These are phyloP conservation scores for Acrobasis suavella DNA, from an alignment of 2,888 invertebrate species.

Conservation along the genomic window DNA sequence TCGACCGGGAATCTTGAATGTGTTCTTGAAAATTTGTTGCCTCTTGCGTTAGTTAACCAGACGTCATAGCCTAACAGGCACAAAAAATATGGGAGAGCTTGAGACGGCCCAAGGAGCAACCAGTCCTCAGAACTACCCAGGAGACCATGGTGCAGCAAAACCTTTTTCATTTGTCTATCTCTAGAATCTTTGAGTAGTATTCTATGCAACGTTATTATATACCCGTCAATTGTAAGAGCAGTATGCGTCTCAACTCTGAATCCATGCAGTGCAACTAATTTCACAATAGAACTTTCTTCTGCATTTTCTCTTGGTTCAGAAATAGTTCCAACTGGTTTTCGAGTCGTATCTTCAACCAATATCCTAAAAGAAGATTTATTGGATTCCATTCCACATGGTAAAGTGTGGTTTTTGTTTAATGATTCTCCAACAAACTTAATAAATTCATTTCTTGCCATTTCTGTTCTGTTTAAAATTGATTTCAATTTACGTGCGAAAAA, in stretches of 20 bases:
- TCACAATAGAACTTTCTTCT: background rate
- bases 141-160: constrained; percentile 51
- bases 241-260: constrained; percentile 44
- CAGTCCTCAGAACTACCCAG: constrained; percentile 55
- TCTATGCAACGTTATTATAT: constrained; percentile 47
- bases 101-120: constrained; percentile 47
- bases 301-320: background rate
- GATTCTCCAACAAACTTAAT: background rate
- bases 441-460: background rate
- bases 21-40: constrained; percentile 50
- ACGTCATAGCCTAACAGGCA: constrained; percentile 77
- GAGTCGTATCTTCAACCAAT: too few relatives aligned
- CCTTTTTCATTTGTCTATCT: constrained; percentile 28
- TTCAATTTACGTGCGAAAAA: background rate
- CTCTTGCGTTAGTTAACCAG: constrained; percentile 76
- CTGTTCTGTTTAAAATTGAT: background rate
- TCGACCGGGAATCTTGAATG: constrained; percentile 34
- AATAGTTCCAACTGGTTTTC: too few relatives aligned
- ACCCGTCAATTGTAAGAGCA: constrained; percentile 49
- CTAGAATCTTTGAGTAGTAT: constrained; percentile 28
- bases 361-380: too few relatives aligned
- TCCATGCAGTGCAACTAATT: constrained; percentile 38
- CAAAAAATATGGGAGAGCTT: constrained; percentile 58
- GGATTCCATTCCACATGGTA: too few relatives aligned
- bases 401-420: background rate